phyloP scores from a whole-genome alignment of 2,888 invertebrate species.

The Drymonia ruficornis region DNA sequence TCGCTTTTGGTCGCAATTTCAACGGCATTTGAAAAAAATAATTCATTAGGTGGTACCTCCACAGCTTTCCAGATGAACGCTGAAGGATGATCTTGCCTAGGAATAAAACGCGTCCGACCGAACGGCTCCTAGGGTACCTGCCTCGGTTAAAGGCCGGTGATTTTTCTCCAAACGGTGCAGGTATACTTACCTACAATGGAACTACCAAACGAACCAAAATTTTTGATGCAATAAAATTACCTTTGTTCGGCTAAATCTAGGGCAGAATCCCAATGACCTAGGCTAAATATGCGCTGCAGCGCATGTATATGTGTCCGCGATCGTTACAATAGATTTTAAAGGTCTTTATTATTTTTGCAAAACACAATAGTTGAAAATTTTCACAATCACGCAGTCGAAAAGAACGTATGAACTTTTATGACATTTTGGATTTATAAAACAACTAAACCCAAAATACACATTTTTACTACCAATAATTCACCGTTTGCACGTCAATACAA shows the following conservation, averaged over 20 bases:
- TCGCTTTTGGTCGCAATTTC: neutral
- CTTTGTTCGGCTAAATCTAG: neutral
- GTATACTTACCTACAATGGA: too few species aligned
- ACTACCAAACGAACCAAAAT: too few species aligned
- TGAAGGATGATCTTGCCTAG: too few species aligned
- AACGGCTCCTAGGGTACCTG: too few species aligned
- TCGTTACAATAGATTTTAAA: too few species aligned
- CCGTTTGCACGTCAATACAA: slow-evolving; percentile 13
- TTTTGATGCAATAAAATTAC: neutral
- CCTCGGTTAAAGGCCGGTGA: too few species aligned
- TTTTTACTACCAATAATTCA: neutral
- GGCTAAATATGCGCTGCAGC: neutral
- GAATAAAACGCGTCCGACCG: too few species aligned
- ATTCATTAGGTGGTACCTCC: neutral
- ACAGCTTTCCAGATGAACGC: neutral
- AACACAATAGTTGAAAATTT: slow-evolving; percentile 9
- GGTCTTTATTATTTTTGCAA: too few species aligned
- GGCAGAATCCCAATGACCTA: neutral
- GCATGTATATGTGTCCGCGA: too few species aligned
- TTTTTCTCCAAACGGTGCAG: too few species aligned
- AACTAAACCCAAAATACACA: neutral
- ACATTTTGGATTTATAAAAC: slow-evolving; percentile 20
- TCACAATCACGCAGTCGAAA: slow-evolving; percentile 37
- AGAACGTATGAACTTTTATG: slow-evolving; percentile 27
- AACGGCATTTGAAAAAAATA: neutral